Evolutionary conservation across 2,888 invertebrate genomes (phyloP).

Genomic region (Crossocerus cetratus): DNA sequence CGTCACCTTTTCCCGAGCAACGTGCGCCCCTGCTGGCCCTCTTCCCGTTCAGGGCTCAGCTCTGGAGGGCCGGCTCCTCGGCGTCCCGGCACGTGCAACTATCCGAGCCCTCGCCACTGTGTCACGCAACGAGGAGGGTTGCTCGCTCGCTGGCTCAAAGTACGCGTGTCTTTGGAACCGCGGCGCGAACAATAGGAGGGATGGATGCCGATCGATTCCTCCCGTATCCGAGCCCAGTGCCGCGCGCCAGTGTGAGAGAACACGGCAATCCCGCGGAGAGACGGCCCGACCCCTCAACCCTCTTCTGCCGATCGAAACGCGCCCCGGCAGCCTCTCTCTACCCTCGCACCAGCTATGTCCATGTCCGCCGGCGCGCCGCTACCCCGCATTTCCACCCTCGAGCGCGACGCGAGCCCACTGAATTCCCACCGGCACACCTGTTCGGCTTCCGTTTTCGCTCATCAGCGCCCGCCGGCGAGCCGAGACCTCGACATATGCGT

Average conservation of each 20-base stretch:
- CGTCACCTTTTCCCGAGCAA: too few species aligned
- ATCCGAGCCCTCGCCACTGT: background rate
- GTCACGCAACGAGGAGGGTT: background rate
- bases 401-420: too few species aligned
- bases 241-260: background rate
- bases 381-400: too few species aligned
- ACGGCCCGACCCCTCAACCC: background rate
- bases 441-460: too few species aligned
- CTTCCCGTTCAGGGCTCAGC: too few species aligned
- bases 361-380: too few species aligned
- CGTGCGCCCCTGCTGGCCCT: too few species aligned
- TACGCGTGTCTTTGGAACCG: background rate
- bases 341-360: too few species aligned
- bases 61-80: too few species aligned
- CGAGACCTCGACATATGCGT: too few species aligned
- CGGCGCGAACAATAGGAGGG: conserved; percentile 4
- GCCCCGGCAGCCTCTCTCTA: background rate
- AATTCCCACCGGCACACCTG: too few species aligned
- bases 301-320: background rate
- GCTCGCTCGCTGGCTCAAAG: background rate
- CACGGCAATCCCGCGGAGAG: conserved; percentile 1
- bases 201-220: background rate
- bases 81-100: background rate
- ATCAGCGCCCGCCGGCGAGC: too few species aligned
- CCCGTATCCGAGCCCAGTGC: background rate